Evolutionary conservation across 2,888 invertebrate species (phyloP), one percentile per base, ranked within the genome.

Genomic region (Craniophora ligustri): DNA sequence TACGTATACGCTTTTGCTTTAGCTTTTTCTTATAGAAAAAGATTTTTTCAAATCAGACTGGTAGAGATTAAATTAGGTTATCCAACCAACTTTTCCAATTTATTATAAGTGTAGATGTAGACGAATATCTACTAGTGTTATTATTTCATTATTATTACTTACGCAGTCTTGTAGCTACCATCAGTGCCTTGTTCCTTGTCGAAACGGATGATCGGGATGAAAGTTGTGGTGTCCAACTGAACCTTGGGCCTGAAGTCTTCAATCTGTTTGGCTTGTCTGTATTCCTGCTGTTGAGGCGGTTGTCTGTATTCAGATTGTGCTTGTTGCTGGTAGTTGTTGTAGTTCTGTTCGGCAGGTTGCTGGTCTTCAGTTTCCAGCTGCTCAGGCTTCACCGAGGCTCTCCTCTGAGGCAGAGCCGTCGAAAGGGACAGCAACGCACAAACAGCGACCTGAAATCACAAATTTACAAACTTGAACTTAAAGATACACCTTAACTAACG

Each of bases 151-250:
- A 11, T 32, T 16, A 21, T 34, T 60, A 92, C 95, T 94, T 92
- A 96, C 96, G 96, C 86, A 55, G 97, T 95, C 88, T 96, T 97
- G 86, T 97, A 97, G 80, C 97, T 97, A 76, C 97, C 97, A 88
- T 97, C 97, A 66, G 95, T 95, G 64, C 96, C 96, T 81, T 97
- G 97, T 82, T 97, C 96, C 81, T 97, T 97, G 79, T 97, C 96
- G 85, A 97, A 97, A 69, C 95, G 94, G 59, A 97, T 94, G 81
- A 97, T 97, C 13, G 97, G 97, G 72, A 97, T 96, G 85, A 92
- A 95, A n/a, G 97, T 97, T 58, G 96, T 96, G 13, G 95, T 94
- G 32, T 95, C 95, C 47, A 90, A 67, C 15, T 85, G 82, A n/a
- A 86, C 85, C 79, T 89, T 86, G 16, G 92, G 87, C 67, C 91